Conservation (phyloP, 1,140 invertebrate species). For the Lasaia peninsularis region DNA sequence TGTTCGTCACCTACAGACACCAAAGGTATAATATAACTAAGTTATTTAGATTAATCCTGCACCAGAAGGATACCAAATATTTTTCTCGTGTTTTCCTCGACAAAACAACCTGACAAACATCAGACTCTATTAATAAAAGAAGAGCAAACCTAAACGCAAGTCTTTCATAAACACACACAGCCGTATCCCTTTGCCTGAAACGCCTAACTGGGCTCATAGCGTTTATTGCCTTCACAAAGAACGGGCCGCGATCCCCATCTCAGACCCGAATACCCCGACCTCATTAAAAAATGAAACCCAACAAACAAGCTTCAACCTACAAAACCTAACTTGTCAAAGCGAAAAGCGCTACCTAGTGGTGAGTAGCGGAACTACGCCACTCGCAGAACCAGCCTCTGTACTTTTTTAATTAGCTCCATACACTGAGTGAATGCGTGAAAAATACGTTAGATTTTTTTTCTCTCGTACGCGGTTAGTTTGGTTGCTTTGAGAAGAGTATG, state of each 20-base stretch:
- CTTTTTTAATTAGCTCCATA: constrained; percentile 75
- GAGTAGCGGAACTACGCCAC: constrained; percentile 71
- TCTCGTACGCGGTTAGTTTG: constrained; percentile 65
- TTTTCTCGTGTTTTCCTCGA: too few relatives aligned
- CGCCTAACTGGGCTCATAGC: constrained; percentile 37
- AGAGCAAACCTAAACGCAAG: constrained; percentile 48
- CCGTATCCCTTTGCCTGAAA: constrained; percentile 36
- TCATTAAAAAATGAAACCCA: constrained; percentile 73
- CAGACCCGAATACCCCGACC: constrained; percentile 60
- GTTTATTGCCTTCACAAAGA: constrained; percentile 46
- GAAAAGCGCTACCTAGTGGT: constrained; percentile 62
- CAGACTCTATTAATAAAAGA: constrained; percentile 52
- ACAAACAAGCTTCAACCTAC: constrained; percentile 52
- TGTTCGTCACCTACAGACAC: too few relatives aligned
- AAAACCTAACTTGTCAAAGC: constrained; percentile 65
- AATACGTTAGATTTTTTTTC: constrained; percentile 68
- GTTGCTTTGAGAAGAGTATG: constrained; percentile 72
- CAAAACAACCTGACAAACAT: constrained; percentile 7
- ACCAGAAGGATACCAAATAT: too few relatives aligned
- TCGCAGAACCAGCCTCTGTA: constrained; percentile 69
- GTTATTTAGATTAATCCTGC: too few relatives aligned
- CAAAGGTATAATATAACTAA: too few relatives aligned
- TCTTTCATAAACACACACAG: constrained; percentile 61
- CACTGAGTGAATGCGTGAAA: constrained; percentile 70
- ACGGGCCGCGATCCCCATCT: constrained; percentile 40